These are phyloP conservation scores for Dryadula phaetusa DNA, from an alignment of 2,888 invertebrate genomes.

Conservation along the genomic window DNA sequence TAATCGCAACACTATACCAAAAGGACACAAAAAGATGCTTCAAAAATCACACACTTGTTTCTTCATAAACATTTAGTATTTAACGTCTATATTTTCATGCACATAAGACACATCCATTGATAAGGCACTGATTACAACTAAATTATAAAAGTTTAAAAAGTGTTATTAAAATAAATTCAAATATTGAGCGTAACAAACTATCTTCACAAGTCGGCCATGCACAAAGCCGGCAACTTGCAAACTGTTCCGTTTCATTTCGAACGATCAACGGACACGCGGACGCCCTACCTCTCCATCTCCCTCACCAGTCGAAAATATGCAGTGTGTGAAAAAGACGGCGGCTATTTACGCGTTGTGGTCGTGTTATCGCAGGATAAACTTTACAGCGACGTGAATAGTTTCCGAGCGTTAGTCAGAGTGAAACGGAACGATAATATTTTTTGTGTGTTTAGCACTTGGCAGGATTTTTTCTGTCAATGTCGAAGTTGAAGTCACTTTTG, in stretches of 20 bases:
- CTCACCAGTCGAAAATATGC: constrained; percentile 62
- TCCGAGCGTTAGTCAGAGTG: constrained; percentile 74
- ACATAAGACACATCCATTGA: constrained; percentile 79
- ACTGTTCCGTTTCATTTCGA: constrained; percentile 78
- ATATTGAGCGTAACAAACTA: constrained; percentile 76
- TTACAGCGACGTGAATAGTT: constrained; percentile 78
- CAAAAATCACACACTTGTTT: constrained; percentile 66
- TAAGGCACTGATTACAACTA: constrained; percentile 74
- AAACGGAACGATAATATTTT: constrained; percentile 72
- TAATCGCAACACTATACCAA: constrained; percentile 75
- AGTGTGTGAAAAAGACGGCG: constrained; percentile 64
- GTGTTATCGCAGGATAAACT: constrained; percentile 80
- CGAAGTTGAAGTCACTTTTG: constrained; percentile 62
- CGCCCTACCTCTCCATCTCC: constrained; percentile 77
- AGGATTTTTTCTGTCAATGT: constrained; percentile 70
- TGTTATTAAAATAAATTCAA: constrained; percentile 66
- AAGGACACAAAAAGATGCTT: constrained; percentile 75
- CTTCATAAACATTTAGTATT: constrained; percentile 60
- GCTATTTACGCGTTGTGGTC: constrained; percentile 60
- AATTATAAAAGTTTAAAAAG: constrained; percentile 64
- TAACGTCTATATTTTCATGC: constrained; percentile 70
- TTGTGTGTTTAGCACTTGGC: constrained; percentile 79
- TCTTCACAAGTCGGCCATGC: constrained; percentile 74
- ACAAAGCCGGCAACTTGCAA: constrained; percentile 82
- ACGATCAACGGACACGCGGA: constrained; percentile 78